Evolutionary conservation across 2,113 vertebrate genomes (phyloP), one percentile per base, ranked within the genome.

Genomic region (Dasypus novemcinctus): DNA sequence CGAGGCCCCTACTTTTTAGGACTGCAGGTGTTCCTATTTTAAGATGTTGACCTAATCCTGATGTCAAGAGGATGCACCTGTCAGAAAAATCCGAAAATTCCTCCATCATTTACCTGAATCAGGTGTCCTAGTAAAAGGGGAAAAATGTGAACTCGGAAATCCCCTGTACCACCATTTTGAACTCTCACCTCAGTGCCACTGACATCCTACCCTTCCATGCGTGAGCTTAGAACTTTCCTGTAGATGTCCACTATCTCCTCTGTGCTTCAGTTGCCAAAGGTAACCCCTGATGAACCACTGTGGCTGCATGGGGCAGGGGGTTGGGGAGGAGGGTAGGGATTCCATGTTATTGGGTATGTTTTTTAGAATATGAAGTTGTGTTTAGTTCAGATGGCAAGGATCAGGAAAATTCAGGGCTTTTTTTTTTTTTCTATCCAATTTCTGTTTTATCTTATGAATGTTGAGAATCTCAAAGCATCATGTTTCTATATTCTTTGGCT

Each of bases 371-470:
- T 6, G n/a, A 76, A 41, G 43, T 78, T 46, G 18, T 71, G 57
- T 43, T 87, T 87, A 61, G 63, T 12, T 87, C 69, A 33, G 6
- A n/a, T 33, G 36, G 66, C 18, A 33, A 54, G 15, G 14, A 0
- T 59, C n/a, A 31, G 52, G 43, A 38, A 84, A 75, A 81, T 43
- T 14, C 43, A 27, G 66, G 29, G 36, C 9, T 46, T 46, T 46
- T 20, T 74, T 92, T 90, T 87, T 29, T 57, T 54, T 10, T 20
- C 31, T 59, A 31, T 57, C 2, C 4, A 38, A 25, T 20, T 78
- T 85, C 15, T 36, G 23, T 87, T 90, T 92, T 82, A 25, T 43
- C 7, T 36, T 36, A 21, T 63, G 64, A 92, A 41, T 86, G 29
- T 27, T 43, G 46, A 27, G n/a, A 87, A 9, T 69, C 20, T 88